Conservation (phyloP, 2,888 invertebrate genomes). For the Autographa pulchrina region DNA sequence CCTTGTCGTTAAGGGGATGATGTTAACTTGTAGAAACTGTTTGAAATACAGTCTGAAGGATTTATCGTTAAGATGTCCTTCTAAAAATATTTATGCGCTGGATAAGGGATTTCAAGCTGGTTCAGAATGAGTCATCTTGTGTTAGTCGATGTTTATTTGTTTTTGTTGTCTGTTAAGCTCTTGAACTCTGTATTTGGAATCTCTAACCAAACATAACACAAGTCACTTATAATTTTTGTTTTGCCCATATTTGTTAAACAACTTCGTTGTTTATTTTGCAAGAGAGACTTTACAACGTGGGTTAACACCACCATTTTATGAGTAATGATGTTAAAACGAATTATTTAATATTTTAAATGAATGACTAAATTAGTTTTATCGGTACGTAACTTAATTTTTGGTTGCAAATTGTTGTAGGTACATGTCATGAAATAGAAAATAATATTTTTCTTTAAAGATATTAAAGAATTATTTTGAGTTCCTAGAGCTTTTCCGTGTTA, state of each 20-base stretch:
- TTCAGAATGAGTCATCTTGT: slow-evolving; percentile 25
- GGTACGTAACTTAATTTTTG: too few relatives aligned
- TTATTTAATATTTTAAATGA: too few relatives aligned
- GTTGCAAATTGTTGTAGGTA: too few relatives aligned
- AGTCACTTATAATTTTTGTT: background rate
- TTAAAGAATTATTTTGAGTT: too few relatives aligned
- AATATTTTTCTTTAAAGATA: too few relatives aligned
- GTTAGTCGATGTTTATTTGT: slow-evolving; percentile 17
- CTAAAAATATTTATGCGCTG: background rate
- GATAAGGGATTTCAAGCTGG: slow-evolving; percentile 7
- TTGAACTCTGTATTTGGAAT: slow-evolving; percentile 1
- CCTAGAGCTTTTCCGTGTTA: background rate
- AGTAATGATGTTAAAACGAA: too few relatives aligned
- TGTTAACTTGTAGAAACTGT: slow-evolving; percentile 27
- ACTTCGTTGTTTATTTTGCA: background rate
- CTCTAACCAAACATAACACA: background rate
- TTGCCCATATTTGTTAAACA: background rate
- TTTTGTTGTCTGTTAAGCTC: background rate
- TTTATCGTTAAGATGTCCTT: slow-evolving; percentile 34
- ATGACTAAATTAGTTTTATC: too few relatives aligned
- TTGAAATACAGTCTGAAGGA: slow-evolving; percentile 44
- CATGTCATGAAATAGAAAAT: too few relatives aligned
- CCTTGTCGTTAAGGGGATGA: slow-evolving; percentile 18
- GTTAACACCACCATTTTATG: background rate
- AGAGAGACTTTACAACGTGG: background rate